Evolutionary conservation across 2,888 invertebrate species (phyloP).

Genomic region (Tetranychus truncatus): DNA sequence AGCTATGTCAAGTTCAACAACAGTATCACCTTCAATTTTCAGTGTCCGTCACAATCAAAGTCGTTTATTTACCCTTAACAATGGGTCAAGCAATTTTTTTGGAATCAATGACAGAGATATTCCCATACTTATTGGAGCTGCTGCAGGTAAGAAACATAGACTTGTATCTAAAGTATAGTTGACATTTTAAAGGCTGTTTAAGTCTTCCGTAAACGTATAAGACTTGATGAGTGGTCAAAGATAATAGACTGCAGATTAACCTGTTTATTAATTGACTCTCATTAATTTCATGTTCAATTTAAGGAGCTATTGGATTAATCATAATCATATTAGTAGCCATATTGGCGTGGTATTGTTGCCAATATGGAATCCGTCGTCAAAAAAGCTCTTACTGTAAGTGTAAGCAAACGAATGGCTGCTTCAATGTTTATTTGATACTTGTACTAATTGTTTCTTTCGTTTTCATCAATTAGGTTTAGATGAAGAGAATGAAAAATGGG

Average conservation of each 20-base stretch:
- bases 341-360: constrained; percentile 26
- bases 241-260: no score
- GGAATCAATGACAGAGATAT: constrained; percentile 24
- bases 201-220: no score
- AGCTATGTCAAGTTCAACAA: no score
- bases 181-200: not conserved
- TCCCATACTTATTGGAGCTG: constrained; percentile 25
- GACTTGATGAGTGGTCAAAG: no score
- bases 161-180: no score
- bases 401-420: no score
- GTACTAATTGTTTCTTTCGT: not conserved
- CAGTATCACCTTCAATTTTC: no score
- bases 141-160: constrained; percentile 22
- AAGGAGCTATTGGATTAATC: constrained; percentile 25
- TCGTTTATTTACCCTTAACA: no score
- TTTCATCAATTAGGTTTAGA: constrained; percentile 13
- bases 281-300: constrained; percentile 8
- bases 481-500: constrained; percentile 14
- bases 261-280: not conserved
- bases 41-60: no score
- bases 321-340: constrained; percentile 23
- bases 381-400: constrained; percentile 25
- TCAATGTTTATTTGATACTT: not conserved
- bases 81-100: constrained; percentile 14
- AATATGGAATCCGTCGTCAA: constrained; percentile 20